These are phyloP conservation scores for Dasyornis broadbenti DNA, from an alignment of 2,113 vertebrate species.

Conservation along the genomic window DNA sequence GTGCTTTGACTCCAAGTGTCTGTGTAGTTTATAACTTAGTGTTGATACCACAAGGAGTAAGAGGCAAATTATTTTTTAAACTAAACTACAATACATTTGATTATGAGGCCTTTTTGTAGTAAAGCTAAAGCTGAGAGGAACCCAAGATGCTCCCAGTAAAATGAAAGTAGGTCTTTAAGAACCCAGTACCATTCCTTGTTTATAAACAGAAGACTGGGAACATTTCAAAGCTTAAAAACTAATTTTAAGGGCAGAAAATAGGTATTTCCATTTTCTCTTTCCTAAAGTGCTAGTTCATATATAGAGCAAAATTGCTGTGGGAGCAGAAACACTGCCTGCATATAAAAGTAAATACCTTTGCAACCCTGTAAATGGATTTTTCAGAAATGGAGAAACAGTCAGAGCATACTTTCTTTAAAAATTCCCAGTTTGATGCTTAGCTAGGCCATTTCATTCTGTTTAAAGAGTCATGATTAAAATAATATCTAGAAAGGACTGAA, in stretches of 20 bases:
- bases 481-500: neutral
- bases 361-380: neutral
- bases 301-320: neutral
- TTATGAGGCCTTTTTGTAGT: neutral
- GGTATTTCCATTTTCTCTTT: neutral
- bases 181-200: neutral
- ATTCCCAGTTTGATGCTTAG: slow-evolving; percentile 13
- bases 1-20: neutral
- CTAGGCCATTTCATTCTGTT: neutral
- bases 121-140: neutral
- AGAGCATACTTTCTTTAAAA: neutral
- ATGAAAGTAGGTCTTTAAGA: neutral
- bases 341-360: neutral
- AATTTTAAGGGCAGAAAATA: neutral
- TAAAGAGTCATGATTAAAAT: slow-evolving; percentile 4
- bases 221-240: neutral
- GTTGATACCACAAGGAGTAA: neutral
- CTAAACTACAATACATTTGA: neutral
- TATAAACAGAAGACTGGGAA: neutral
- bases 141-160: neutral
- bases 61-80: neutral
- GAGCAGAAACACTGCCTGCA: neutral
- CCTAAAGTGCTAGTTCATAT: neutral
- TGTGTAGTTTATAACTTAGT: neutral
- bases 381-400: neutral